Base-by-base conservation (phyloP, 2,888 invertebrate species). In the Nemoura dubitans region DNA sequence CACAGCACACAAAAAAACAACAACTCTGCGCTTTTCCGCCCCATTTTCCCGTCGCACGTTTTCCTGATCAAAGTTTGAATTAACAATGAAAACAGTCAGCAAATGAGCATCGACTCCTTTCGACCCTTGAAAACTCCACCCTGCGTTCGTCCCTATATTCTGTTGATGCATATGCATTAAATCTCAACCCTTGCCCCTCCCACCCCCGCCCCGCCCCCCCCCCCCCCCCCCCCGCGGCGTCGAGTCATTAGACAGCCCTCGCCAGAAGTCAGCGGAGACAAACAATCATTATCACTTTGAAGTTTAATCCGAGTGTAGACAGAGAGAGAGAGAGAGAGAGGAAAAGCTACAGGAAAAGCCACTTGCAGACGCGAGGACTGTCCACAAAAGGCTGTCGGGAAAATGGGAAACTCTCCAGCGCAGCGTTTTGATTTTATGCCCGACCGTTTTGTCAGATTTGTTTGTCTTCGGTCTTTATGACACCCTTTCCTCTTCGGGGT, bases 21-120 rank as follows among this genome's bases (percentile, higher is more conserved):
- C 78, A 26, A 27, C 28, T 76, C n/a, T 16, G n/a, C 78, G 28
- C 78, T 78, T 28, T 27, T 10, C 28, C 28, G 26, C n/a, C 7
- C 28, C 78, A 26, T 78, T 28, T 28, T 28, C 78, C 28, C 78
- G n/a, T 0, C 28, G 21, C 27, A n/a, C n/a, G n/a, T n/a, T n/a
- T n/a, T n/a, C n/a, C n/a, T 25, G 78, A 83, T 83, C 82, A 43
- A n/a, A 26, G 83, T 42, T 42, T 83, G 36, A 29, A 83, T 83
- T 43, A 83, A 42, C 42, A 83, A 83, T 83, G 83, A 26, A 83
- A n/a, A 42, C 42, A n/a, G 42, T 7, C 78, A n/a, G 26, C 36
- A 83, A 83, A 83, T 42, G 83, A 83, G 26, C 83, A 43, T 0
- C 83, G n/a, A 0, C 3, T 6, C 25, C 43, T 42, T 83, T 83